Percentiles rank a stretch among this genome's conserved stretches.
phyloP scores from a whole-genome alignment of 2,113 vertebrate species.

The Amphiprion percula region DNA sequence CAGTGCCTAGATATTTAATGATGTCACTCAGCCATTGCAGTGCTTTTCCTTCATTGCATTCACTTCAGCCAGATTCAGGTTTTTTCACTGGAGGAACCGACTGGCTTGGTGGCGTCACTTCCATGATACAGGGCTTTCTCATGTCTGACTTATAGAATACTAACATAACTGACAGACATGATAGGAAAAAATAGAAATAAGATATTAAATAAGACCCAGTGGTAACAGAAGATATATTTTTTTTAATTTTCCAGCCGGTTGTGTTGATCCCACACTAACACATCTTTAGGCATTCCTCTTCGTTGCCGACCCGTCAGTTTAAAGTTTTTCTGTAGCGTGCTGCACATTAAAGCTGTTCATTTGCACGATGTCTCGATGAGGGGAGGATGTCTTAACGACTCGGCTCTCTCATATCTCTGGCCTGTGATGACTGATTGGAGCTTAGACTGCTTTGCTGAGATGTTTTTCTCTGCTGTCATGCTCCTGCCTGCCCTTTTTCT shows the following conservation, averaged over 20 bases:
- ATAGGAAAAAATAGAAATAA: neutral
- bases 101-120: too few relatives aligned
- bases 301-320: neutral
- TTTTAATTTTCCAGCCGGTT: neutral
- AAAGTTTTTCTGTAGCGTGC: neutral
- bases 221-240: too few relatives aligned
- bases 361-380: neutral
- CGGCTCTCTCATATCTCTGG: constrained; percentile 32
- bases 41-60: too few relatives aligned
- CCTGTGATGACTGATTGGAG: constrained; percentile 40
- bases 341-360: neutral
- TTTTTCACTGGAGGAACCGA: too few relatives aligned
- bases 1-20: too few relatives aligned
- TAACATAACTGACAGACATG: neutral
- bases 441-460: constrained; percentile 42
- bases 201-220: neutral
- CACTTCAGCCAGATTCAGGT: too few relatives aligned
- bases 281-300: neutral
- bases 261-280: neutral
- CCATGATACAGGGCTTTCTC: too few relatives aligned
- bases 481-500: constrained; percentile 30
- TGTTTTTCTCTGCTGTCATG: constrained; percentile 5
- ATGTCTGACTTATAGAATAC: too few relatives aligned
- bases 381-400: constrained; percentile 38
- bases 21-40: too few relatives aligned